Evolutionary conservation across 2,888 invertebrate genomes (phyloP).

Genomic region (Dynastes maya): DNA sequence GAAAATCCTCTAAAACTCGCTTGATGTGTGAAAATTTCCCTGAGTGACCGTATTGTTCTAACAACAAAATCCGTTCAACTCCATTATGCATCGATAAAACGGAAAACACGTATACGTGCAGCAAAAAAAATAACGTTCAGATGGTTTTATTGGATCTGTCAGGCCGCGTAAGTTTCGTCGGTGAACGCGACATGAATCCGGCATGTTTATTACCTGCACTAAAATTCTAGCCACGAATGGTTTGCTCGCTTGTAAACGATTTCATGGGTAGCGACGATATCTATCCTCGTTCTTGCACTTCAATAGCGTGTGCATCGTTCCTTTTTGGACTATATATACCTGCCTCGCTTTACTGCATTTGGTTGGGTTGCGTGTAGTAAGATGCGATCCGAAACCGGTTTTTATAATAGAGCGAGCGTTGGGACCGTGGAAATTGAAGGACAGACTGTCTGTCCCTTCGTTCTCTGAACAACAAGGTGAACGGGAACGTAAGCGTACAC

Average conservation of each 20-base stretch:
- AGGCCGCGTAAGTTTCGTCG: conserved; percentile 16
- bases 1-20: too few species aligned
- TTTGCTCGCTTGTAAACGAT: conserved; percentile 39
- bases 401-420: conserved; percentile 36
- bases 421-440: conserved; percentile 41
- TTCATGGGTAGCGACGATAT: conserved; percentile 27
- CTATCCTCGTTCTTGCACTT: conserved; percentile 13
- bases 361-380: conserved; percentile 22
- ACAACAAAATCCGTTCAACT: conserved; percentile 12
- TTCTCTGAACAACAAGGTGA: conserved; percentile 35
- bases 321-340: neutral
- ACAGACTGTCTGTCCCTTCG: conserved; percentile 44
- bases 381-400: conserved; percentile 29
- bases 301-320: neutral
- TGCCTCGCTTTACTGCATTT: conserved; percentile 16
- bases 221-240: conserved; percentile 37
- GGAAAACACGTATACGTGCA: conserved; percentile 1
- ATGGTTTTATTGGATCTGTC: conserved; percentile 26
- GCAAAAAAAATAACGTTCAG: conserved; percentile 11
- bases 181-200: conserved; percentile 33
- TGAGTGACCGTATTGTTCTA: neutral
- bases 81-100: neutral
- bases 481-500: conserved; percentile 8
- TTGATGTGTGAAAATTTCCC: too few species aligned
- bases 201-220: conserved; percentile 40